Evolutionary conservation across 1,140 invertebrate genomes (phyloP), one percentile per base, ranked within the genome.

Genomic region (Drosophila jambulina): DNA sequence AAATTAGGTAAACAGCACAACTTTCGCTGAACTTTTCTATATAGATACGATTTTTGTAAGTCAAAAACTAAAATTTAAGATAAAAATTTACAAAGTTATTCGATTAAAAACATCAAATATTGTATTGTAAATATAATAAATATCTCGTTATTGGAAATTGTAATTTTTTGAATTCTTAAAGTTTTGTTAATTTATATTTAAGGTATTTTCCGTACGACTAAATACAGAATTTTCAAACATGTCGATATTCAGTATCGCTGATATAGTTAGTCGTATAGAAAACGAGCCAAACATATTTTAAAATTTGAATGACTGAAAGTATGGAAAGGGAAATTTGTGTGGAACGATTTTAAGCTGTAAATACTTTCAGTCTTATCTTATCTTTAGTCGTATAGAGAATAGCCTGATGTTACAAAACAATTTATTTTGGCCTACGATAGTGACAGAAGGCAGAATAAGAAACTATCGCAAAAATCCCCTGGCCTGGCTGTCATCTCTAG

Each of bases 41-140:
- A 19, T 2, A 3, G 0, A 1, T 15, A 13, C 0, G 3, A 2
- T 32, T 29, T 49, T 12, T 32, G 13, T 13, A 51, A 51, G 49
- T 7, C n/a, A 13, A 21, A 51, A 51, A 4, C 1, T 51, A 21
- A 8, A 15, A 23, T 23, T 23, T 23, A 23, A 23, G 21, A 15
- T 45, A 0, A 23, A 45, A 10, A 45, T 15, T 15, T 46, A 46
- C 43, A 46, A 46, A 46, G 21, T 15, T 25, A 46, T 23, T 46
- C 13, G 21, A 6, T 23, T 17, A 46, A 23, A 23, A 23, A 23
- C 21, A 46, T 23, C 43, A 46, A 23, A 10, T 32, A 51, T 21
- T 21, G 6, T 29, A 8, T 25, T 51, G 49, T 51, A 32, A 51
- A 32, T 51, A 51, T 32, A 51, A 32, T 51, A 32, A 23, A 45